Conservation (phyloP, 2,113 vertebrate genomes). For the Cyanoliseus patagonus region DNA sequence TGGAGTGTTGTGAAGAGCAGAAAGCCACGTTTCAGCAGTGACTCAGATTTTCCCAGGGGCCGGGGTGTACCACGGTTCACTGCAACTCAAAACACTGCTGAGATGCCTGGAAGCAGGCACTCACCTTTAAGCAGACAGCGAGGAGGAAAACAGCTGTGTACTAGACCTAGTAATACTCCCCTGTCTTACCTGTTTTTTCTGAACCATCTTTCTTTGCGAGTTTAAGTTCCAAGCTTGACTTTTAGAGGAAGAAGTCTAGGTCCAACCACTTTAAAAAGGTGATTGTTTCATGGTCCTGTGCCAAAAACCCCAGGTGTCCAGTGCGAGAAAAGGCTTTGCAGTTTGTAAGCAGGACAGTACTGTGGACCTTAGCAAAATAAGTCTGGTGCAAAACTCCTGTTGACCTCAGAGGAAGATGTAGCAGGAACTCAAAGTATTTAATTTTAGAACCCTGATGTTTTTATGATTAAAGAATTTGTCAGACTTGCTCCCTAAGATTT, state of each 20-base stretch:
- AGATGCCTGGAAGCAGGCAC: background rate
- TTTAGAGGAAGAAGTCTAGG: background rate
- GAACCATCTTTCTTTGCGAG: background rate
- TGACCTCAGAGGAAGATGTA: background rate
- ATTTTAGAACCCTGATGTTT: background rate
- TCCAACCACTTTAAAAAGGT: background rate
- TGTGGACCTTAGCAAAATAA: background rate
- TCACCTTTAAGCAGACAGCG: background rate
- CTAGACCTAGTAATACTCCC: background rate
- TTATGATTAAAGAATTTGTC: background rate
- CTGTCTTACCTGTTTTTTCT: background rate
- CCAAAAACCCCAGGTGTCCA: background rate
- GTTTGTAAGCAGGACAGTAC: background rate
- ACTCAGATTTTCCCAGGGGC: background rate
- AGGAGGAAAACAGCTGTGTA: background rate
- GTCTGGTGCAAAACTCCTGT: background rate
- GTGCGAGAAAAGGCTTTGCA: background rate
- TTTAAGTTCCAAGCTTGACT: background rate
- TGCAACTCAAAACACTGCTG: background rate
- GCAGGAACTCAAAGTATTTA: background rate
- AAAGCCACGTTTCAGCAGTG: background rate
- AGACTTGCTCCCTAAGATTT: background rate
- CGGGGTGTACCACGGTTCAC: background rate
- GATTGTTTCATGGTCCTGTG: background rate
- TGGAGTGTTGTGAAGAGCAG: background rate